phyloP scores from a whole-genome alignment of 1,140 invertebrate genomes.

The Pseudomyrmex cubaensis region DNA sequence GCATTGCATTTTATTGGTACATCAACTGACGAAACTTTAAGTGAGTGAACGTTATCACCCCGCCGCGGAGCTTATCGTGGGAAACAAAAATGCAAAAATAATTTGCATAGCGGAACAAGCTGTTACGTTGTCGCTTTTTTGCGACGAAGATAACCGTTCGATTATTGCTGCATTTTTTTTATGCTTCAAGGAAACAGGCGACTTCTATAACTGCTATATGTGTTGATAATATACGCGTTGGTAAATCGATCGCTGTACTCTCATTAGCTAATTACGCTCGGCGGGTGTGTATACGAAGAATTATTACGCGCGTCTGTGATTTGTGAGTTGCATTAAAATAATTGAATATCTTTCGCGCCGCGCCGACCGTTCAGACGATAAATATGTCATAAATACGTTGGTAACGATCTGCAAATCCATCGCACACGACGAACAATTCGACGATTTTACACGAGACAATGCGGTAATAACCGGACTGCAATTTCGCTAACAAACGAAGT shows the following conservation, averaged over 20 bases:
- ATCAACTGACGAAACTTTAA: neutral
- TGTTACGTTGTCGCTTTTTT: neutral
- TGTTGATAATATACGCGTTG: neutral
- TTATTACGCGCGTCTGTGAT: neutral
- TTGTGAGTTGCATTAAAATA: slow-evolving; percentile 27
- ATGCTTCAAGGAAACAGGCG: slow-evolving; percentile 8
- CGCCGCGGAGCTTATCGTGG: no score
- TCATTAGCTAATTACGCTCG: slow-evolving; percentile 50
- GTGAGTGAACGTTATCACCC: neutral
- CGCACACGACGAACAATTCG: neutral
- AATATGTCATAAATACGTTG: slow-evolving; percentile 6
- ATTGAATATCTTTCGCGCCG: neutral
- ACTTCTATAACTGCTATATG: neutral
- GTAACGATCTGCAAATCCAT: slow-evolving; percentile 9
- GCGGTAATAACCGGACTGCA: neutral
- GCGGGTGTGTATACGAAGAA: neutral
- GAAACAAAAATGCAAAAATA: neutral
- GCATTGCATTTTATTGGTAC: neutral
- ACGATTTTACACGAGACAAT: neutral
- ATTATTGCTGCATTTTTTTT: neutral
- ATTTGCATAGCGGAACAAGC: neutral
- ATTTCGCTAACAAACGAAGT: neutral
- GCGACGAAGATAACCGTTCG: neutral
- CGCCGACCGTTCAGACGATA: neutral
- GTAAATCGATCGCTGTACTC: slow-evolving; percentile 20